Base-by-base conservation (phyloP, 2,797 vertebrate genomes). In the Alosa sapidissima region DNA sequence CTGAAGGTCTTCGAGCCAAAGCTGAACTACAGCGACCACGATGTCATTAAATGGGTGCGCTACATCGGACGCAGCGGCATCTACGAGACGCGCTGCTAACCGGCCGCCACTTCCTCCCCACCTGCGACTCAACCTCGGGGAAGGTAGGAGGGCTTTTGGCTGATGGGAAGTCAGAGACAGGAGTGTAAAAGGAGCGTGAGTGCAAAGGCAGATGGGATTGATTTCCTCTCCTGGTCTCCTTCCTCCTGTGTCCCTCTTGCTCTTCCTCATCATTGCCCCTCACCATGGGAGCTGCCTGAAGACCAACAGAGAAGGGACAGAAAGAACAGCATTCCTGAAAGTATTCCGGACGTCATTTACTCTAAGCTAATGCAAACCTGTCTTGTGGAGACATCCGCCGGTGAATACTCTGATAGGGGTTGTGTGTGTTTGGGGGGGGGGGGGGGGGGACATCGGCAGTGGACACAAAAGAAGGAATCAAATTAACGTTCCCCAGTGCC, bases 11-110 rank as follows among this genome's bases (percentile, higher is more conserved):
- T 97, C 84, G 96, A 97, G 91, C 96, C 97, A 89, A 97, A 97
- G 95, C 94, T 97, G 95, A 97, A 97, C 95, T 97, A 97, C 96
- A 97, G 97, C 92, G 97, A 97, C 93, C 97, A 97, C 0, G 97
- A 97, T 33, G 97, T 97, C 92, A 97, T 97, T 87, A 97, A 97
- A 97, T 97, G 97, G 97, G 97, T 97, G 91, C 96, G 96, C 89
- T 97, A 97, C 93, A 97, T 97, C 3, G 97, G 97, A 85, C 94
- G 96, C 90, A 97, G 97, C 0, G 97, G 97, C 88, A 97, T 97
- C 94, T 97, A 97, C 2, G 97, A 97, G 93, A 97, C 97, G 81
- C 96, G 97, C 90, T 97, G 96, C 94, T 97, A 97, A 94, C 90
- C 55, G 52, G 24, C 55, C 83, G 52, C 48, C 1, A 3, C 68